Evolutionary conservation across 2,888 invertebrate genomes (phyloP).

Genomic region (Nephrotoma appendiculata): DNA sequence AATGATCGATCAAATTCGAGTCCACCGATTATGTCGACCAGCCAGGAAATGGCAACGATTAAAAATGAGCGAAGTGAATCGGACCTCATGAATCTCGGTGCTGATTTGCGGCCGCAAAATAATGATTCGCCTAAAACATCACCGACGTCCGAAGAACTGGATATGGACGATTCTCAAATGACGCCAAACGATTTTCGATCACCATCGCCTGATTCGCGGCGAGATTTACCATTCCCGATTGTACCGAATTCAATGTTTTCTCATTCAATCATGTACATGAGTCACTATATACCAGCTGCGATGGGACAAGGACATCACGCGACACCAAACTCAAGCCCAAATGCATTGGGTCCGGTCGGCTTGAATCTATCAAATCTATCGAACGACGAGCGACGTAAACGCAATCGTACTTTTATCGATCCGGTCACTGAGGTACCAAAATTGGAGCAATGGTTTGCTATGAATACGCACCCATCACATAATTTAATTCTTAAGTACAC

Average conservation of each 20-base stretch:
- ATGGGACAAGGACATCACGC: slow-evolving; percentile 33
- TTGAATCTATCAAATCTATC: slow-evolving; percentile 48
- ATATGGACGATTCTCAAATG: slow-evolving; percentile 30
- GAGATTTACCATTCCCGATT: slow-evolving; percentile 63
- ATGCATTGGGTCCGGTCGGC: slow-evolving; percentile 39
- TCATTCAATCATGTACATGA: slow-evolving; percentile 85
- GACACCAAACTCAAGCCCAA: slow-evolving; percentile 18
- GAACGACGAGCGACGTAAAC: slow-evolving; percentile 79
- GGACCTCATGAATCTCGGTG: slow-evolving; percentile 10
- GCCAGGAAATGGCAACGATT: neutral
- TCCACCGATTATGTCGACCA: neutral
- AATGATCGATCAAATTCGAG: slow-evolving; percentile 7
- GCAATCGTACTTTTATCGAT: slow-evolving; percentile 97
- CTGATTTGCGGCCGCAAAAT: slow-evolving; percentile 11
- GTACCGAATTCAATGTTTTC: slow-evolving; percentile 80
- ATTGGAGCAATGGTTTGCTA: slow-evolving; percentile 88
- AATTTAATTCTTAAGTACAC: slow-evolving; percentile 96
- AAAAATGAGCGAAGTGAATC: slow-evolving; percentile 8
- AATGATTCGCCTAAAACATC: slow-evolving; percentile 15
- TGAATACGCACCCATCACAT: slow-evolving; percentile 97
- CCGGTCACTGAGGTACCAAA: slow-evolving; percentile 95
- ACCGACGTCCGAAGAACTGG: slow-evolving; percentile 24
- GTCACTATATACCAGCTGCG: slow-evolving; percentile 61
- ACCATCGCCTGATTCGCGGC: slow-evolving; percentile 30
- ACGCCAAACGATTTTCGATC: slow-evolving; percentile 29